These are phyloP conservation scores for Chamaea fasciata DNA, from an alignment of 2,113 vertebrate genomes.

Conservation along the genomic window DNA sequence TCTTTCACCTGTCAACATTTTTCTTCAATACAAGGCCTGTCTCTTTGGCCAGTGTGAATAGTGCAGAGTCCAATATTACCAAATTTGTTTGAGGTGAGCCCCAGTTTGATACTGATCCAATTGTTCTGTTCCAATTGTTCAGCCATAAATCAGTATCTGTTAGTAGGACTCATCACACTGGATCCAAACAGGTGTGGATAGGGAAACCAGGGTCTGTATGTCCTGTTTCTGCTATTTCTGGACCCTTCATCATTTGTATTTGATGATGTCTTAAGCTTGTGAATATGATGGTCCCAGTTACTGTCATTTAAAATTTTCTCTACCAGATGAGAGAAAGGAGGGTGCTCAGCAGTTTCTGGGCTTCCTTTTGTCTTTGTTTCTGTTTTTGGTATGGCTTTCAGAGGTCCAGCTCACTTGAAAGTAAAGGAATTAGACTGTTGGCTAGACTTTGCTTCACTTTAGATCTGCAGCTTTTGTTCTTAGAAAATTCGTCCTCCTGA, in stretches of 20 bases:
- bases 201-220: background rate
- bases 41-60: background rate
- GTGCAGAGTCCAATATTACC: background rate
- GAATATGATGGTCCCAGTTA: background rate
- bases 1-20: background rate
- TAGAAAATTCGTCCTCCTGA: slow-evolving; percentile 33
- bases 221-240: background rate
- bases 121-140: background rate
- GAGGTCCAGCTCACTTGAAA: background rate
- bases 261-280: background rate
- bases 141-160: background rate
- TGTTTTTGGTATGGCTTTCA: slow-evolving; percentile 4
- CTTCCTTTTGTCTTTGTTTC: background rate
- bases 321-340: background rate
- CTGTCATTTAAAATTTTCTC: background rate
- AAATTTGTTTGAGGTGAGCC: background rate
- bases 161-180: background rate
- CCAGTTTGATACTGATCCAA: background rate
- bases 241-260: background rate
- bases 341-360: background rate
- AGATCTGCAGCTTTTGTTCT: background rate
- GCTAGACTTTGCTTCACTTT: background rate
- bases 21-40: background rate
- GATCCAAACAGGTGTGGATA: background rate
- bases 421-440: background rate